phyloP scores from a whole-genome alignment of 2,113 vertebrate genomes.

The Rhea pennata region DNA sequence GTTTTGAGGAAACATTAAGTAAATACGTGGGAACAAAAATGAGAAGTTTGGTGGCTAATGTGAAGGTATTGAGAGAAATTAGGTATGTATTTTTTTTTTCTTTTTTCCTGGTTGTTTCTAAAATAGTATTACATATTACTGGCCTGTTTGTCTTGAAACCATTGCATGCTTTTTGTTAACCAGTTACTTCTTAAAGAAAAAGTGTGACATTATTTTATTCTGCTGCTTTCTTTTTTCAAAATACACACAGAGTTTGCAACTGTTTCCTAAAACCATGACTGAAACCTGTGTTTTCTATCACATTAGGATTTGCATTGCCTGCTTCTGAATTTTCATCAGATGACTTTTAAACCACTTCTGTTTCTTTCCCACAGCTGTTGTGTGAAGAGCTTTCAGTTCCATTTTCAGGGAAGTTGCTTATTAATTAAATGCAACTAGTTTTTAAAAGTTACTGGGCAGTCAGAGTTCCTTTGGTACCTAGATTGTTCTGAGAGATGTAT shows the following conservation, averaged over 20 bases:
- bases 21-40: conserved; percentile 53
- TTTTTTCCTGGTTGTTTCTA: not conserved
- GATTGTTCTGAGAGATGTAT: not conserved
- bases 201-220: not conserved
- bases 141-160: not conserved
- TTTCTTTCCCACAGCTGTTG: not conserved
- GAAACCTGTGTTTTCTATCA: not conserved
- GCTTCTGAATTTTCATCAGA: not conserved
- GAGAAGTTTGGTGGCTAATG: conserved; percentile 68
- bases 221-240: not conserved
- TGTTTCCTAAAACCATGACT: not conserved
- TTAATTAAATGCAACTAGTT: not conserved
- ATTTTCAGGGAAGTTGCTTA: not conserved
- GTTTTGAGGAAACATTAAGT: conserved; percentile 61
- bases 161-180: not conserved
- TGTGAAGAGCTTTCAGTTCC: not conserved
- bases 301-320: not conserved
- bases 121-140: not conserved
- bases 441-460: not conserved
- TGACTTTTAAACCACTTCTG: not conserved
- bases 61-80: conserved; percentile 69
- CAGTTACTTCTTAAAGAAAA: not conserved
- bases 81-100: conserved; percentile 40
- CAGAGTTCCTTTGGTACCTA: not conserved
- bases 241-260: not conserved